Evolutionary conservation across 1,140 invertebrate genomes (phyloP), one percentile per base, ranked within the genome.

Genomic region (Zaprionus nigranus): DNA sequence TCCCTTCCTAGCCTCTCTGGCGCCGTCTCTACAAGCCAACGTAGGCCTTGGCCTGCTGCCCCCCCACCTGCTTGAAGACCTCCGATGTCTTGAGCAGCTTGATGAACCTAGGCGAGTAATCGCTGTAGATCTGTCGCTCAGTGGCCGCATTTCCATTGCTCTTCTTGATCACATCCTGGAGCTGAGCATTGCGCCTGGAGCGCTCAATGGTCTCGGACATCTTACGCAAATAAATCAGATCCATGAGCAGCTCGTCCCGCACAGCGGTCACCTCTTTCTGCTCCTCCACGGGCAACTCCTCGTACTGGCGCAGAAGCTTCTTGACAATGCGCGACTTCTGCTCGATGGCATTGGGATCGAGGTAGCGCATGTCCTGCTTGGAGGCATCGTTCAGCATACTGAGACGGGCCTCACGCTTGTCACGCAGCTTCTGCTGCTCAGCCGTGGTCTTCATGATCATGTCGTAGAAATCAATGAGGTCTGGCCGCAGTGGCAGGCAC

Each of bases 391-490:
- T 38, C 7, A 82, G 46, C 26, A 68, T 15, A 0, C 46, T 46
- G 4, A 83, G 13, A 1, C 57, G 38, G 2, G 60, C 69, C 43
- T 81, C 75, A 0, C 91, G 75, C 46, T 90, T 92, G 7, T 86
- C 84, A 6, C 91, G 84, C 4, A 17, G 13, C 26, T 78, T 82
- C 4, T 86, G 53, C 53, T 91, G 78, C 36, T 90, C 81, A 1
- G 59, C 46, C 12, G 60, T 70, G 0, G 81, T 73, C 36, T 70
- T 70, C 1, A 92, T 20, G 1, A 92, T 91, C 3, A 76, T 17
- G 4, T 92, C 68, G 17, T 92, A 92, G 70, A 92, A 92, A 0
- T 82, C 75, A 17, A 66, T 20, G 7, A 92, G 68, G 53, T 91
- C 90, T 0, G 91, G 85, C 0, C 83, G 53, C 15, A 92, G 30